phyloP scores from a whole-genome alignment of 2,888 invertebrate species.

The Matsumyia berberina region DNA sequence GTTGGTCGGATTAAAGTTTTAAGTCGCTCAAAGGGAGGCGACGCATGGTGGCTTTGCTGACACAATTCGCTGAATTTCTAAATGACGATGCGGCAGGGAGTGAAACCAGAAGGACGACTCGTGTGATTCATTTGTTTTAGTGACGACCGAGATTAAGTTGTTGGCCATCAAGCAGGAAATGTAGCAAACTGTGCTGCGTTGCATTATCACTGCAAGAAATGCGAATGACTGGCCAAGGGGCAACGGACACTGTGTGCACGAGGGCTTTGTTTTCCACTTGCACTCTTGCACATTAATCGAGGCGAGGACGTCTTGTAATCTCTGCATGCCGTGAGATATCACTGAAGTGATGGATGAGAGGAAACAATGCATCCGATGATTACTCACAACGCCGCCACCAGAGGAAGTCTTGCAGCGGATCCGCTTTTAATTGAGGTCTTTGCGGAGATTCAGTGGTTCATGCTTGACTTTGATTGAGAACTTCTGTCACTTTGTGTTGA shows the following conservation, averaged over 20 bases:
- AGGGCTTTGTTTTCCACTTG: conserved; percentile 47
- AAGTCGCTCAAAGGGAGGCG: conserved; percentile 55
- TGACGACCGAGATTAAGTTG: conserved; percentile 38
- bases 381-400: conserved; percentile 24
- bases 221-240: background rate
- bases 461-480: no score
- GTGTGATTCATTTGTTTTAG: conserved; percentile 47
- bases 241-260: conserved; percentile 23
- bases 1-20: conserved; percentile 71
- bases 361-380: conserved; percentile 35
- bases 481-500: no score
- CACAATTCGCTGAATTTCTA: conserved; percentile 46
- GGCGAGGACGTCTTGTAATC: conserved; percentile 50
- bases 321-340: conserved; percentile 45
- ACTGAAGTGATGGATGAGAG: background rate
- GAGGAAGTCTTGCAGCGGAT: conserved; percentile 9
- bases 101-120: conserved; percentile 5
- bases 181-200: conserved; percentile 2
- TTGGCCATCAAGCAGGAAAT: conserved; percentile 39
- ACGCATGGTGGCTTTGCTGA: conserved; percentile 51
- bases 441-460: no score
- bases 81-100: background rate
- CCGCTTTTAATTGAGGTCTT: background rate
- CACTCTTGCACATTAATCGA: conserved; percentile 44
- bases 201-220: conserved; percentile 19